A percentile compares a stretch with the other conserved stretches of the same genome.
Evolutionary conservation across 2,113 vertebrate species (phyloP).

Genomic region (Calyptomena viridis): DNA sequence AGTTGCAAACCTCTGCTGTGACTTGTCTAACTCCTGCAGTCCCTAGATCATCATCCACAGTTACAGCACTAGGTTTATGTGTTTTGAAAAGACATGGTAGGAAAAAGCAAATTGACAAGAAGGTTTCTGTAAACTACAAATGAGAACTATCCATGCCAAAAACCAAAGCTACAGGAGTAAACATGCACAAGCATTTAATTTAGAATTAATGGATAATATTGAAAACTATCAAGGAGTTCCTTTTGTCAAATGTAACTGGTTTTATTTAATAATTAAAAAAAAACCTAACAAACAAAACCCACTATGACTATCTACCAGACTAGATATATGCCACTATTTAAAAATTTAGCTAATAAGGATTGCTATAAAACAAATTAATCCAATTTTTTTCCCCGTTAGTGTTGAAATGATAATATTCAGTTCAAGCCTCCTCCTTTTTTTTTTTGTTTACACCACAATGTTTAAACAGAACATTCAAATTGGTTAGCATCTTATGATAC

Average conservation of each 20-base stretch:
- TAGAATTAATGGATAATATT: neutral
- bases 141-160: neutral
- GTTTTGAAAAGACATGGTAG: neutral
- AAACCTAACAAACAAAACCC: fast-evolving
- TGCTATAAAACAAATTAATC: neutral
- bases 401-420: neutral
- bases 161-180: neutral
- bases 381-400: neutral
- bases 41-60: constrained; percentile 25
- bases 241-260: neutral
- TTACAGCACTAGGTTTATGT: neutral
- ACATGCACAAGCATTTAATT: neutral
- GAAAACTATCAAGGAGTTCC: neutral
- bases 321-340: neutral
- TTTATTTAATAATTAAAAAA: neutral
- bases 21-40: constrained; percentile 57
- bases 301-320: neutral
- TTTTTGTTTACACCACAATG: neutral
- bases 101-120: neutral
- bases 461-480: neutral
- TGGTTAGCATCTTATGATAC: neutral
- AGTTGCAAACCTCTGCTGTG: constrained; percentile 39
- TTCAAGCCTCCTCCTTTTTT: neutral
- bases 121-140: neutral
- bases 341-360: neutral